phyloP scores from a whole-genome alignment of 1,140 invertebrate genomes.

The Amphibalanus amphitrite region DNA sequence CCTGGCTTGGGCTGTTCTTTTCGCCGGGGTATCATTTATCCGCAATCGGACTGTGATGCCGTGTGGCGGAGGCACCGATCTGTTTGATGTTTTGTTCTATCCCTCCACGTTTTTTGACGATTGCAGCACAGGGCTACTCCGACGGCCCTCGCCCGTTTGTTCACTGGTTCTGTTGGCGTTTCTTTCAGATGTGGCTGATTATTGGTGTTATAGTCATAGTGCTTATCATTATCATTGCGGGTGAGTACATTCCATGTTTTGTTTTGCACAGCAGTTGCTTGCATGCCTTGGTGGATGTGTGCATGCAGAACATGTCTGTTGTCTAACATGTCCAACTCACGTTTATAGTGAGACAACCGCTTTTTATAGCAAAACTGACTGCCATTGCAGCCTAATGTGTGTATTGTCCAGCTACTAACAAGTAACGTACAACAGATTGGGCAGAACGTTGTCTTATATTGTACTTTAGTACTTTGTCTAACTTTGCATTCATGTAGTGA shows the following conservation, averaged over 20 bases:
- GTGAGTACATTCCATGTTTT: not conserved
- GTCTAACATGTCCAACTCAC: not conserved
- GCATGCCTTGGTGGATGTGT: not conserved
- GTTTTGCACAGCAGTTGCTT: not conserved
- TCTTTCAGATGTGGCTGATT: not conserved
- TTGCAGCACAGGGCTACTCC: not conserved
- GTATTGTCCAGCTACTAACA: not conserved
- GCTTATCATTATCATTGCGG: not conserved
- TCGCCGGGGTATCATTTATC: not conserved
- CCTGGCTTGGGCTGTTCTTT: not conserved
- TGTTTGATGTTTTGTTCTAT: not conserved
- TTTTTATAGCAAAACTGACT: too few relatives aligned
- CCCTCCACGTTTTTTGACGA: not conserved
- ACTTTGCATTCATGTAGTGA: too few relatives aligned
- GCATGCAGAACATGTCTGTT: not conserved
- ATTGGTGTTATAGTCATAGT: slow-evolving; percentile 2
- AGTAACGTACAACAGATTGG: too few relatives aligned
- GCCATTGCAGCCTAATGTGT: too few relatives aligned
- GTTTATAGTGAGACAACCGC: too few relatives aligned
- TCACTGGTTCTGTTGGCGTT: not conserved
- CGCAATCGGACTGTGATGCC: not conserved
- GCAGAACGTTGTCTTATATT: too few relatives aligned
- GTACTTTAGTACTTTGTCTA: too few relatives aligned
- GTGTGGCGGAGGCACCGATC: not conserved
- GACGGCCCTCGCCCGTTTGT: not conserved